Base-by-base conservation (phyloP, 2,797 vertebrate species). In the Myotis pilosus region DNA sequence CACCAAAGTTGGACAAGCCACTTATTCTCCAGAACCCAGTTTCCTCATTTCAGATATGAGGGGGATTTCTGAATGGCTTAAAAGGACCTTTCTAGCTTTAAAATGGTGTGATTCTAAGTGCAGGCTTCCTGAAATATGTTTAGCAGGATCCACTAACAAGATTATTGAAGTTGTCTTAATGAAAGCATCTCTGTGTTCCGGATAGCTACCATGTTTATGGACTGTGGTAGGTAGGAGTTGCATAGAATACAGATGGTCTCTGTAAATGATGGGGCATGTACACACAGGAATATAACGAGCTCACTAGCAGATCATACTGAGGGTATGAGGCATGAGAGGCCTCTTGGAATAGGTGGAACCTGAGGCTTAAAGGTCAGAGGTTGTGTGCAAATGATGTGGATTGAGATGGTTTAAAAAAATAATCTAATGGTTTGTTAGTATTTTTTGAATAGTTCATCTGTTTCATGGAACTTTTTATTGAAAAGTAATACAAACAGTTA, bases 1-100 rank as follows among this genome's bases (percentile, higher is more conserved):
- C 94, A 91, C 85, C 92, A 82, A 93, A 89, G 82, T 94, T 92
- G 92, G 66, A 91, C 36, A 88, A 81, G 28, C 64, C 69, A 51
- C 80, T 96, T 87, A 38, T 93, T 95, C 79, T 95, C 49, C 74
- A 94, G 80, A 92, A 84, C 16, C 38, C 17, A 28, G 23, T 88
- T 51, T 49, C 68, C 68, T 91, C 23, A 17, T 69, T 94, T 95
- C 47, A 76, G 28, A 68, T 72, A 76, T n/a, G 78, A 94, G 71
- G 47, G 69, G 55, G 16, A 57, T 95, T 92, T 80, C 89, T 84
- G 53, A 95, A 41, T 90, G 82, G n/a, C 38, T 78, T 84, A 19
- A 68, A 93, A 94, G 49, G 41, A 79, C 13, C n/a, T 80, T 82
- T 88, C 41, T 86, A 20, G 22, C n/a, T 91, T 87, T 84, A 92